Evolutionary conservation across 1,140 invertebrate genomes (phyloP), one percentile per base, ranked within the genome.

Genomic region (Zaprionus kolodkinae): DNA sequence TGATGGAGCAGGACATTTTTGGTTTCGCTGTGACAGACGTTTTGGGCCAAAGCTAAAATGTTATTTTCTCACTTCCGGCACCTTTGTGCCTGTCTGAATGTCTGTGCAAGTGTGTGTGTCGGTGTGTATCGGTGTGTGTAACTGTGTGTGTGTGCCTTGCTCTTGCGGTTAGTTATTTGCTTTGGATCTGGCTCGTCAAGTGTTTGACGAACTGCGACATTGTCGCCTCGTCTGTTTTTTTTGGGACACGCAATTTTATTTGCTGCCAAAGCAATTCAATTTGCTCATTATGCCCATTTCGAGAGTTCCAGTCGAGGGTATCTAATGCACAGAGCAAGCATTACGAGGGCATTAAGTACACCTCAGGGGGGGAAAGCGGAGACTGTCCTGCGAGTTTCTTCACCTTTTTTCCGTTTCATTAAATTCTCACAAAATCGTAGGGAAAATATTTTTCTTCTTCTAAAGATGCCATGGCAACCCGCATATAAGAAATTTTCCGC

Each of bases 131-230:
- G n/a, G n/a, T n/a, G n/a, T n/a, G n/a, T n/a, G n/a, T n/a, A n/a
- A n/a, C n/a, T n/a, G 61, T 72, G 66, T 86, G 38, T 87, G 63
- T 84, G 45, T 80, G 70, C 27, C 69, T 54, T 75, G 64, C 83
- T 80, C 84, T 87, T 87, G 84, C 67, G 83, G 83, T 87, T 86
- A 86, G 83, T 83, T 86, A 78, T 88, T 87, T 80, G 57, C 64
- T 63, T 59, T 52, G 50, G 50, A 60, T 56, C 45, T 45, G 52
- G 56, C 48, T 21, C 50, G 60, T 84, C 69, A 67, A 85, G 67
- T 73, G 57, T 76, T 79, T 76, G 74, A 79, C 61, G 70, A 76
- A 72, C 67, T 70, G 40, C 57, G 25, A 76, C 73, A 61, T 66
- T 61, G 72, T 65, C 40, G 15, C 13, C 15, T 43, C 33, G 21